Percentiles rank a stretch among this genome's conserved stretches.
Evolutionary conservation across 2,113 vertebrate species (phyloP).

Genomic region (Dolichallabes microphthalmus): DNA sequence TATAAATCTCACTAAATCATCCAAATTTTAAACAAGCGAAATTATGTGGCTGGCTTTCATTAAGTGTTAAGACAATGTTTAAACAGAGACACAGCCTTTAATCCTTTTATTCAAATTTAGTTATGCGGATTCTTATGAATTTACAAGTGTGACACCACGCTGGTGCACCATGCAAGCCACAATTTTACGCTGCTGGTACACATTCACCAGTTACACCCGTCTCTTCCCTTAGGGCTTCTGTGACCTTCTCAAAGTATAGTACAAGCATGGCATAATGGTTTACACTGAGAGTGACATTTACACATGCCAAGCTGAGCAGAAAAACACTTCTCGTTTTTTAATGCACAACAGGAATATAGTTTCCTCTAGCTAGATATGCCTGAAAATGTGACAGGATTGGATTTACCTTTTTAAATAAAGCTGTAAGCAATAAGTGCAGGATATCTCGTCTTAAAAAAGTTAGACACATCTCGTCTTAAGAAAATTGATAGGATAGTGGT

Average conservation of each 20-base stretch:
- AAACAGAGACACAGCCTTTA: neutral
- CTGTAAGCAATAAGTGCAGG: neutral
- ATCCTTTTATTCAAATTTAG: neutral
- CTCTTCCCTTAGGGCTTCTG: slow-evolving; percentile 54
- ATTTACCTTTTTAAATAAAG: neutral
- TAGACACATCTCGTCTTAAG: slow-evolving; percentile 50
- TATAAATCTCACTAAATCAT: neutral
- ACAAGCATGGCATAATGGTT: slow-evolving; percentile 63
- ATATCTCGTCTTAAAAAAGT: slow-evolving; percentile 58
- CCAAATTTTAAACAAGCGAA: neutral
- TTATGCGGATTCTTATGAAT: neutral
- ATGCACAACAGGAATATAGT: slow-evolving; percentile 34
- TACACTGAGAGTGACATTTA: slow-evolving; percentile 73
- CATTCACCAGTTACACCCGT: slow-evolving; percentile 30
- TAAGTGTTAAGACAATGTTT: neutral
- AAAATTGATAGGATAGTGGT: slow-evolving; percentile 57
- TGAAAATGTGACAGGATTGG: neutral
- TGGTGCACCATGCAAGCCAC: neutral
- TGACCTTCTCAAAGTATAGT: slow-evolving; percentile 70
- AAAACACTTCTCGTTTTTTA: slow-evolving; percentile 55
- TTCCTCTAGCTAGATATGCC: slow-evolving; percentile 5
- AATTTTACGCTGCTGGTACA: neutral
- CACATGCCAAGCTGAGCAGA: slow-evolving; percentile 49
- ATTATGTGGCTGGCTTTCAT: neutral
- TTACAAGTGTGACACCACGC: neutral